Evolutionary conservation across 2,888 invertebrate species (phyloP).

Genomic region (Orchestes rusci): DNA sequence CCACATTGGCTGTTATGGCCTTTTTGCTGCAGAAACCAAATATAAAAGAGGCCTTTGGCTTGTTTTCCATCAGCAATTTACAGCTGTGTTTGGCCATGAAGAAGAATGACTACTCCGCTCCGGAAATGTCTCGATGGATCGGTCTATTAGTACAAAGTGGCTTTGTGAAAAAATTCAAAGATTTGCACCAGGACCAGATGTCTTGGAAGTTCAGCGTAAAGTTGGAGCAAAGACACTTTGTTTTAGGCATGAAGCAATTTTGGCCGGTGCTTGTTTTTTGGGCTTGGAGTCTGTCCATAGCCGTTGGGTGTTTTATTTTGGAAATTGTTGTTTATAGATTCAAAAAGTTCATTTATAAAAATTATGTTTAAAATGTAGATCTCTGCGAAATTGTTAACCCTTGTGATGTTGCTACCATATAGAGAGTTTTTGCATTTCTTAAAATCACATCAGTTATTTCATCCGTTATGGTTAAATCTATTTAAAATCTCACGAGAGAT

Average conservation of each 20-base stretch:
- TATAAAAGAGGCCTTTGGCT: constrained; percentile 2
- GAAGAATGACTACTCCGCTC: constrained; percentile 4
- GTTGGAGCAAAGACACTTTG: not conserved
- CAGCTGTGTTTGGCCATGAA: constrained; percentile 1
- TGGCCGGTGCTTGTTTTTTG: not conserved
- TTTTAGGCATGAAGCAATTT: not conserved
- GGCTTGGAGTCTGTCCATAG: not conserved
- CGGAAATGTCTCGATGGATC: constrained; percentile 2
- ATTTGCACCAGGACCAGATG: not conserved
- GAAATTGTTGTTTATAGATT: not conserved
- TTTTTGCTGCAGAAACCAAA: constrained; percentile 5
- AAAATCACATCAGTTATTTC: too few species aligned
- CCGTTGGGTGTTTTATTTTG: not conserved
- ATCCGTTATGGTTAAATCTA: too few species aligned
- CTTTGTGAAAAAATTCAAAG: constrained; percentile 2
- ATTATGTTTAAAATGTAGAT: too few species aligned
- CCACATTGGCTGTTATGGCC: constrained; percentile 1
- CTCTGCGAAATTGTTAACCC: too few species aligned
- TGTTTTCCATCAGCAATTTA: not conserved
- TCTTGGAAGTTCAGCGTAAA: constrained; percentile 4
- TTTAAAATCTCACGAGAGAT: too few species aligned
- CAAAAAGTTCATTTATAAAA: not conserved
- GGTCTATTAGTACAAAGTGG: constrained; percentile 1
- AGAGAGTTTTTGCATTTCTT: too few species aligned
- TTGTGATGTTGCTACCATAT: too few species aligned